phyloP scores from a whole-genome alignment of 2,113 vertebrate genomes.

The Coptodon bakossiorum region DNA sequence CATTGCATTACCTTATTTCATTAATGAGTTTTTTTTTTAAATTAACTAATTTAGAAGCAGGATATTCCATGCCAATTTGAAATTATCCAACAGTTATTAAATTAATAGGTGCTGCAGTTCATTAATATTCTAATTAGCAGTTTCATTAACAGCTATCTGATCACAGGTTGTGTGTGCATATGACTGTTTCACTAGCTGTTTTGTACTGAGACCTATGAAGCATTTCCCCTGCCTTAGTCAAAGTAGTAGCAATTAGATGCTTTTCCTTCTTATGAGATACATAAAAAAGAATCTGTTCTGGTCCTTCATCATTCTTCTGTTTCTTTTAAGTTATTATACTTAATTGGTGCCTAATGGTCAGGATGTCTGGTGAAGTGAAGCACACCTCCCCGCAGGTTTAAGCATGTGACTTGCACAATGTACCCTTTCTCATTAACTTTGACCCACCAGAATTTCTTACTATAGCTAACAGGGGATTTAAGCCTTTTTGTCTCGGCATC shows the following conservation, averaged over 20 bases:
- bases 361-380: background rate
- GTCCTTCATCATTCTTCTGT: background rate
- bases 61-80: conserved; percentile 8
- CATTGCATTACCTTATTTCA: conserved; percentile 20
- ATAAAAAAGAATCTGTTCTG: background rate
- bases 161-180: background rate
- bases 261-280: background rate
- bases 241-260: background rate
- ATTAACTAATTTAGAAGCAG: conserved; percentile 10
- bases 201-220: background rate
- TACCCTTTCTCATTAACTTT: conserved; percentile 18
- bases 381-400: background rate
- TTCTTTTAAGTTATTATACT: background rate
- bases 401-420: background rate
- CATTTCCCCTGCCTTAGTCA: background rate
- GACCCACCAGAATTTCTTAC: background rate
- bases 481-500: background rate
- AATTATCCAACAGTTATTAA: conserved; percentile 27
- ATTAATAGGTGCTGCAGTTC: conserved; percentile 22
- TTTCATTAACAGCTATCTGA: conserved; percentile 39
- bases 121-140: conserved; percentile 39
- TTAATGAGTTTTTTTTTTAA: background rate
- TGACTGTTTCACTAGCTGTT: background rate
- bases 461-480: background rate
- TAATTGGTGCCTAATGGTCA: background rate